Evolutionary conservation across 1,140 invertebrate genomes (phyloP).

Genomic region (Zaprionus davidi): DNA sequence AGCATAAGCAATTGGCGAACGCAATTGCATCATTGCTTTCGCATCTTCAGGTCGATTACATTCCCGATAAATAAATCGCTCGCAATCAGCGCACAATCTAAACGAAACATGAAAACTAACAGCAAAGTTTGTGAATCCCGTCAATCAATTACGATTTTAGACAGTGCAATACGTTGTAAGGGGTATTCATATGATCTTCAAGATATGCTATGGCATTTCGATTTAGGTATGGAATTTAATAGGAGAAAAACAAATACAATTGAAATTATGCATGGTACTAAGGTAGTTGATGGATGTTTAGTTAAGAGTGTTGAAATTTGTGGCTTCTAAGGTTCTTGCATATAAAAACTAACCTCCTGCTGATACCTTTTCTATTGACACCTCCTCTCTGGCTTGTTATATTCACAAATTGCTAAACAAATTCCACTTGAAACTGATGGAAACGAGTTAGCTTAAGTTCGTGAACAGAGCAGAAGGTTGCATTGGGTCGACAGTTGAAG

Average conservation of each 20-base stretch:
- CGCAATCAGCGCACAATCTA: slow-evolving; percentile 25
- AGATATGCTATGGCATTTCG: too few relatives aligned
- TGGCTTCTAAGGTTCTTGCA: too few relatives aligned
- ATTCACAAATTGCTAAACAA: too few relatives aligned
- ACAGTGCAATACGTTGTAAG: background rate
- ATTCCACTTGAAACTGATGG: background rate
- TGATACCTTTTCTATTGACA: background rate
- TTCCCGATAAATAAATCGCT: slow-evolving; percentile 17
- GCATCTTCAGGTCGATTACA: slow-evolving; percentile 19
- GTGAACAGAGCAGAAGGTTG: background rate
- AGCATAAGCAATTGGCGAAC: slow-evolving; percentile 12
- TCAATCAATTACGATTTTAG: background rate
- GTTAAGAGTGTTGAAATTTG: too few relatives aligned
- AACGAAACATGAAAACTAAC: background rate
- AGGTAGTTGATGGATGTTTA: too few relatives aligned
- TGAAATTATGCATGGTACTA: too few relatives aligned
- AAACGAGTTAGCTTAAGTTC: background rate
- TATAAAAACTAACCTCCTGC: too few relatives aligned
- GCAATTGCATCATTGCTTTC: slow-evolving; percentile 11
- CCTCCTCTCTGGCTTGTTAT: background rate
- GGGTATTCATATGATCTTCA: too few relatives aligned
- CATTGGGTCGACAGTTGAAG: background rate
- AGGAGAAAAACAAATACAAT: too few relatives aligned
- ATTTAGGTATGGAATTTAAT: too few relatives aligned
- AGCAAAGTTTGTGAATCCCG: background rate